Conservation (phyloP, 2,888 invertebrate species). For the Diabrotica balteata region DNA sequence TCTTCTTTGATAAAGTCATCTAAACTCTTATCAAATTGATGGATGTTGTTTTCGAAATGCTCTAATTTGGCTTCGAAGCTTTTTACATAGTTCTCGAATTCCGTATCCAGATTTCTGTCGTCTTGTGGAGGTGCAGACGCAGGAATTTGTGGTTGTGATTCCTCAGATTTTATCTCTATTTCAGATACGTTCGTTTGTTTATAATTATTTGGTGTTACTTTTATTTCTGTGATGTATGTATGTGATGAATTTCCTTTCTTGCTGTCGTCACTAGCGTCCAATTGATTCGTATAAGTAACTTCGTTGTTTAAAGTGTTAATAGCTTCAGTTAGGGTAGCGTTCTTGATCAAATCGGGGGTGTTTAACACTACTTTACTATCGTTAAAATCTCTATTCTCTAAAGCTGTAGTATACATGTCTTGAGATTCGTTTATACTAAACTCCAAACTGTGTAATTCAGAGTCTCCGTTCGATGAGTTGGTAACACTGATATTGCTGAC, state of each 20-base stretch:
- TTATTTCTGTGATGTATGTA: slow-evolving; percentile 78
- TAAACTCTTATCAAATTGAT: slow-evolving; percentile 49
- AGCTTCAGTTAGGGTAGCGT: slow-evolving; percentile 55
- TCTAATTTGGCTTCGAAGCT: slow-evolving; percentile 52
- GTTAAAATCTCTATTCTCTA: slow-evolving; percentile 57
- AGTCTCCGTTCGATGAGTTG: slow-evolving; percentile 44
- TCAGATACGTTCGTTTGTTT: slow-evolving; percentile 48
- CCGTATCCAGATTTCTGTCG: slow-evolving; percentile 58
- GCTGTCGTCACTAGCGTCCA: slow-evolving; percentile 29
- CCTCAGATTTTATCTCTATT: slow-evolving; percentile 57
- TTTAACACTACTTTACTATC: slow-evolving; percentile 40
- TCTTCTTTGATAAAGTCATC: slow-evolving; percentile 42
- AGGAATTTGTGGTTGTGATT: slow-evolving; percentile 22
- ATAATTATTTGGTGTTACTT: slow-evolving; percentile 67
- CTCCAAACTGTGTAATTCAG: slow-evolving; percentile 48
- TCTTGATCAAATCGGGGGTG: slow-evolving; percentile 60
- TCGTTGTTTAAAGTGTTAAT: slow-evolving; percentile 53
- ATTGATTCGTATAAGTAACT: slow-evolving; percentile 13
- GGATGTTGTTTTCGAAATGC: slow-evolving; percentile 50
- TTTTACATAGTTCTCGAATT: slow-evolving; percentile 56
- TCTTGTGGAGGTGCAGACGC: slow-evolving; percentile 41
- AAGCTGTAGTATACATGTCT: slow-evolving; percentile 60
- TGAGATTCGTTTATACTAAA: slow-evolving; percentile 51
- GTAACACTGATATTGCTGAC: slow-evolving; percentile 48
- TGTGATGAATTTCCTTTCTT: slow-evolving; percentile 54